phyloP scores from a whole-genome alignment of 1,140 invertebrate genomes.

The Camponotus vicinus region DNA sequence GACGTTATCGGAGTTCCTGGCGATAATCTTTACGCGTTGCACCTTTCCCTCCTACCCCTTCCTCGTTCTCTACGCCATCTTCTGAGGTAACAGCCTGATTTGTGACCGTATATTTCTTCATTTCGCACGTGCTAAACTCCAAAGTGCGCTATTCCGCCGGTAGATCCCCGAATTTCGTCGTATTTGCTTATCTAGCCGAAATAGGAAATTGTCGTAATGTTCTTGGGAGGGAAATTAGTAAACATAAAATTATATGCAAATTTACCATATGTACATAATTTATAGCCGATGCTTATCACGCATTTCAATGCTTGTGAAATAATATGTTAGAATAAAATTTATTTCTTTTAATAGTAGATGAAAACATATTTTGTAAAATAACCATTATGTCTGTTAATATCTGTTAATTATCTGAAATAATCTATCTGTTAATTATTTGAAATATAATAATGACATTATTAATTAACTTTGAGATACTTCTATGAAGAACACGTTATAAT shows the following conservation, averaged over 20 bases:
- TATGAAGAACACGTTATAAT: not conserved
- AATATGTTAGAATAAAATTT: not conserved
- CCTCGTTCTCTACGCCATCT: constrained; percentile 63
- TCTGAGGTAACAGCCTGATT: constrained; percentile 75
- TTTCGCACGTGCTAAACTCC: constrained; percentile 66
- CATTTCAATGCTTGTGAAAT: not conserved
- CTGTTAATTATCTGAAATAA: not conserved
- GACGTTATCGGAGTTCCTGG: constrained; percentile 66
- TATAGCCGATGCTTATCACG: not conserved
- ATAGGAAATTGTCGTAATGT: constrained; percentile 50
- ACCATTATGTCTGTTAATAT: not conserved
- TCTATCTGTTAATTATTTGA: not conserved
- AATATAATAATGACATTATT: constrained; percentile 1
- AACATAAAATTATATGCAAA: constrained; percentile 7
- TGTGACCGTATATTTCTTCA: constrained; percentile 78
- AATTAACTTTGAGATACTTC: not conserved
- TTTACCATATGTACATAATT: not conserved
- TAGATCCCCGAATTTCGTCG: constrained; percentile 17
- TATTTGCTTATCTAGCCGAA: constrained; percentile 59
- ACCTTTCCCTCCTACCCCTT: constrained; percentile 15
- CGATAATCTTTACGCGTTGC: constrained; percentile 68
- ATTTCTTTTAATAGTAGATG: not conserved
- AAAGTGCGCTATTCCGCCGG: constrained; percentile 16
- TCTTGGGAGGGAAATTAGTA: constrained; percentile 10
- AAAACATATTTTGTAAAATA: not conserved